Base-by-base conservation (phyloP, 2,888 invertebrate species). In the Cordilura impudica region DNA sequence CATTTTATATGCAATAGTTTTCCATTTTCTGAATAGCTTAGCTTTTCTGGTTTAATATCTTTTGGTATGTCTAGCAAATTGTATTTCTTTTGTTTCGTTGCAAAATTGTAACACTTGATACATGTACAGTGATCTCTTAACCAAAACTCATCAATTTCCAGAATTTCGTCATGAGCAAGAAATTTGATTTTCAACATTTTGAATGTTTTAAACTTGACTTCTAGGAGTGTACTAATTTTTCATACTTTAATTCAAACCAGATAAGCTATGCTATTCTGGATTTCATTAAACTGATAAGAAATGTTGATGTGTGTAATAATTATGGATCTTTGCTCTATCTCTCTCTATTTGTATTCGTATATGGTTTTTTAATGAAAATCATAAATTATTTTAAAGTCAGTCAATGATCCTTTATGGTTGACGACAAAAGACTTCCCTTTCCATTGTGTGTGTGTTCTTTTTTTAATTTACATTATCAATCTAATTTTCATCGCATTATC, bases 21-120 rank as follows among this genome's bases (percentile, higher is more conserved):
- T 19, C 88, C 84, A 4, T 87, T 84, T 1, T 88, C 87, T 16
- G 88, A 84, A 60, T 90, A 87, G 8, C 81, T 74, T 1, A 90
- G 85, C 0, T 84, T 80, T 5, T 83, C 53, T 0, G 92, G 90
- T 31, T 84, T 85, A 0, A 91, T 88, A 71, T 92, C 86, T 7
- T 86, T 90, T 0, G 92, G 91, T 53, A 93, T 89, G 19, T 92
- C 91, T 45, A 93, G 82, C 53, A 93, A 88, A 86, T 93, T 92
- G 29, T 90, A 88, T 63, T 91, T 91, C 82, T 93, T 91, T 87
- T 94, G 94, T 78, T 91, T 91, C 0, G 93, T 93, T 26, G 88
- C 88, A 0, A 87, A 84, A 83, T 93, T 92, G 84, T 93, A 93
- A 83, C 94, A 95, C 29, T 87, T 84, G 0, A 85, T 71, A 85